These are phyloP conservation scores for Zaprionus nigranus DNA, from an alignment of 1,140 invertebrate genomes.

Conservation along the genomic window DNA sequence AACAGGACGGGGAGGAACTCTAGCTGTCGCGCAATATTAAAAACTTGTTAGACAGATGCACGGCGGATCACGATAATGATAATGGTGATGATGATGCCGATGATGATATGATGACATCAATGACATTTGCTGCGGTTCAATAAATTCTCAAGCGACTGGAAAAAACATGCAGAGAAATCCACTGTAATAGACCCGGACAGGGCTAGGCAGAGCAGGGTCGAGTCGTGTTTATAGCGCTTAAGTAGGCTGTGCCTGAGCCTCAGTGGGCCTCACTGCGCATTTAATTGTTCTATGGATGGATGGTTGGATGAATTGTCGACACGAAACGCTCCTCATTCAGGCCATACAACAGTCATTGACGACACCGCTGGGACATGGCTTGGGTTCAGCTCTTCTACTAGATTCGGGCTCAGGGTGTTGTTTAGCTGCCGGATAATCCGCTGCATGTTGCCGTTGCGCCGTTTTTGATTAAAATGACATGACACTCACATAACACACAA, in stretches of 20 bases:
- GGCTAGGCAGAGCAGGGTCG: not conserved
- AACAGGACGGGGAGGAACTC: constrained; percentile 3
- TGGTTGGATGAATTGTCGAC: constrained; percentile 45
- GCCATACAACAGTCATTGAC: constrained; percentile 49
- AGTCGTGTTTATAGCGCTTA: constrained; percentile 57
- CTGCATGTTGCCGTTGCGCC: constrained; percentile 67
- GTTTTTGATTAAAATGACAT: constrained; percentile 71
- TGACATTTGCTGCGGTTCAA: constrained; percentile 83
- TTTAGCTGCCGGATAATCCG: constrained; percentile 80
- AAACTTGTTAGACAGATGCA: constrained; percentile 71
- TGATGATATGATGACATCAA: constrained; percentile 69
- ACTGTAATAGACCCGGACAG: not conserved
- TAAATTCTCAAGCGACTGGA: constrained; percentile 71
- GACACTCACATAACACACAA: constrained; percentile 29
- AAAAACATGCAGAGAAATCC: constrained; percentile 30
- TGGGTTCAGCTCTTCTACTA: constrained; percentile 19
- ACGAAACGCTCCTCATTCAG: constrained; percentile 50
- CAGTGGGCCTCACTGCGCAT: constrained; percentile 62
- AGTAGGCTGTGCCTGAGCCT: constrained; percentile 63
- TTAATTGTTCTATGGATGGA: constrained; percentile 63
- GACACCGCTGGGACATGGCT: constrained; percentile 38
- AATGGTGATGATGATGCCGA: constrained; percentile 46
- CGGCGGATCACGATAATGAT: constrained; percentile 48
- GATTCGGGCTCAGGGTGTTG: constrained; percentile 59
- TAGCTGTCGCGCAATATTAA: constrained; percentile 72